phyloP scores from a whole-genome alignment of 2,113 vertebrate genomes.

The Willisornis vidua region DNA sequence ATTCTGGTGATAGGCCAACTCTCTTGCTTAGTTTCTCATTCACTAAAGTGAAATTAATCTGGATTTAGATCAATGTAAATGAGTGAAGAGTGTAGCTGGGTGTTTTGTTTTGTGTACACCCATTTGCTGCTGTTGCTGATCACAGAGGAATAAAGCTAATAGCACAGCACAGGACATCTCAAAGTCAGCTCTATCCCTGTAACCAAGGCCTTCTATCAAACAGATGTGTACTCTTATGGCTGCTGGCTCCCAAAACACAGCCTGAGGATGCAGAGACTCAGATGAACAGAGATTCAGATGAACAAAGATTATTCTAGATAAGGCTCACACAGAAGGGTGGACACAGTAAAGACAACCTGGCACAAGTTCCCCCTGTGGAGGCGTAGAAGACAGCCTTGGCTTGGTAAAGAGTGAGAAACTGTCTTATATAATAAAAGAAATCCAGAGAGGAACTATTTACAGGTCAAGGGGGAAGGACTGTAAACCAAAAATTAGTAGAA shows the following conservation, averaged over 20 bases:
- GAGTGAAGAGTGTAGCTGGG: not conserved
- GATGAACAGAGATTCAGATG: not conserved
- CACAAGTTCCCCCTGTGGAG: not conserved
- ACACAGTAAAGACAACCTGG: not conserved
- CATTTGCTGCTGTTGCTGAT: not conserved
- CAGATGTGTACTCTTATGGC: not conserved
- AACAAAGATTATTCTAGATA: not conserved
- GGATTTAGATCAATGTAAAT: constrained; percentile 30
- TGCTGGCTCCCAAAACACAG: not conserved
- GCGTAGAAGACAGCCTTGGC: not conserved
- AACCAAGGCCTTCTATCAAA: not conserved
- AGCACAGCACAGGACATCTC: not conserved
- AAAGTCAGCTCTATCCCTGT: not conserved
- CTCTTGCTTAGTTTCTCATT: constrained; percentile 36
- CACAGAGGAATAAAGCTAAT: not conserved
- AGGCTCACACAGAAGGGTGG: not conserved
- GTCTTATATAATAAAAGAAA: not conserved
- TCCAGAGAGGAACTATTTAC: not conserved
- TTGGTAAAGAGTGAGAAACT: not conserved
- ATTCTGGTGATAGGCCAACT: not conserved
- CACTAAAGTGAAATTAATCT: constrained; percentile 53
- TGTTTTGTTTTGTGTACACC: not conserved
- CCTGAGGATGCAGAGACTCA: not conserved
- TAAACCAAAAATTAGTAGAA: not conserved
- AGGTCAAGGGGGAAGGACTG: not conserved